Conservation (phyloP, 2,797 vertebrate genomes). For the Enteromius radiatus region DNA sequence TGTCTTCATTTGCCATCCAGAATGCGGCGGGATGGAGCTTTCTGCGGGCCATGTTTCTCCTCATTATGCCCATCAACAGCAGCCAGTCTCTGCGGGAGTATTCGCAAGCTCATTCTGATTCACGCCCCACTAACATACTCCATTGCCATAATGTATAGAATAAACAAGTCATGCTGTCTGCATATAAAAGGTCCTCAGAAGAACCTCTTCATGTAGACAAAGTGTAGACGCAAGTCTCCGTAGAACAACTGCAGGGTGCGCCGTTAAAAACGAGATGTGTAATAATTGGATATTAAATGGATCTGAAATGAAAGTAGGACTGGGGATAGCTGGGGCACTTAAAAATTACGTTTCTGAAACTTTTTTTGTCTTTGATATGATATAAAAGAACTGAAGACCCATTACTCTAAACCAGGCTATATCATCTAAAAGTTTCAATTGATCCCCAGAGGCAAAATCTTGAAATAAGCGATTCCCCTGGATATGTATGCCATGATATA, state of each 20-base stretch:
- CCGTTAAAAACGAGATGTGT: not conserved
- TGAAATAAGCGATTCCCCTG: conserved; percentile 42
- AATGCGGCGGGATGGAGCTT: conserved; percentile 64
- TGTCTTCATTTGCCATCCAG: conserved; percentile 78
- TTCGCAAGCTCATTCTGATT: conserved; percentile 47
- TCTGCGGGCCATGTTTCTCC: conserved; percentile 78
- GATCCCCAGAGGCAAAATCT: conserved; percentile 42
- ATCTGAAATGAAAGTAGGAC: conserved; percentile 26
- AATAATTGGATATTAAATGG: conserved; percentile 45
- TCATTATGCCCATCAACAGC: conserved; percentile 79
- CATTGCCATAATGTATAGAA: conserved; percentile 38
- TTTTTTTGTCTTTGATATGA: conserved; percentile 26
- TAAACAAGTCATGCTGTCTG: conserved; percentile 45
- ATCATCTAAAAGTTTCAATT: conserved; percentile 39
- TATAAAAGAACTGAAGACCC: conserved; percentile 20
- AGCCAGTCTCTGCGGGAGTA: conserved; percentile 45
- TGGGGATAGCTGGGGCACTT: conserved; percentile 8
- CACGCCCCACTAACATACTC: conserved; percentile 34
- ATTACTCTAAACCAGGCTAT: conserved; percentile 29
- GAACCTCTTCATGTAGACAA: conserved; percentile 14
- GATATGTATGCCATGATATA: conserved; percentile 31
- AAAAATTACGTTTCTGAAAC: conserved; percentile 19
- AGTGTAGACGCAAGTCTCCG: not conserved
- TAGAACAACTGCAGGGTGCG: conserved; percentile 15
- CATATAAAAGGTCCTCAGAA: conserved; percentile 5